A percentile compares a stretch with the other conserved stretches of the same genome.
These are phyloP conservation scores for Serilophus lunatus DNA, from an alignment of 2,113 vertebrate species.

Conservation along the genomic window DNA sequence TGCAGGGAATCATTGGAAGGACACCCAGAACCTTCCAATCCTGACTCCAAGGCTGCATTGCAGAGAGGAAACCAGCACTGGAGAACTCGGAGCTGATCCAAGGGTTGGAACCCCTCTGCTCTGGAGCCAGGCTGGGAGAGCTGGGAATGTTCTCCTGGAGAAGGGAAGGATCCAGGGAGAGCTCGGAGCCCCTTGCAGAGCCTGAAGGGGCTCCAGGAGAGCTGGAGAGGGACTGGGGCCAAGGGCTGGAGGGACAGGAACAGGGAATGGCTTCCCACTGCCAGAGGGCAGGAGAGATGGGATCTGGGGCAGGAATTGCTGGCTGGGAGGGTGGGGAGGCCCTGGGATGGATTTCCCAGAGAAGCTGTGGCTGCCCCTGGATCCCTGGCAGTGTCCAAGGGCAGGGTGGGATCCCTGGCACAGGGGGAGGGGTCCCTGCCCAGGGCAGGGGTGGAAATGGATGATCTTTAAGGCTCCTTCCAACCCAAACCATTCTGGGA, in stretches of 20 bases:
- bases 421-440: not conserved
- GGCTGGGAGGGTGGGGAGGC: not conserved
- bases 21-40: not conserved
- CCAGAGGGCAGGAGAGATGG: not conserved
- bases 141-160: not conserved
- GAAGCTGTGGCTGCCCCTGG: not conserved
- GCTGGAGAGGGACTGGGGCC: not conserved
- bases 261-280: not conserved
- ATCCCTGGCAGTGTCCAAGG: not conserved
- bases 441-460: not conserved
- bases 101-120: not conserved
- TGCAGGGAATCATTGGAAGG: not conserved
- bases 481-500: not conserved
- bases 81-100: not conserved
- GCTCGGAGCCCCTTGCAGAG: not conserved
- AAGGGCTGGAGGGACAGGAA: not conserved
- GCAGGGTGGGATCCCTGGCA: not conserved
- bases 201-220: not conserved
- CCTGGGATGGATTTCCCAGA: not conserved
- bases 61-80: not conserved
- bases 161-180: not conserved
- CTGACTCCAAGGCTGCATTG: not conserved
- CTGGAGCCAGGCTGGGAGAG: not conserved
- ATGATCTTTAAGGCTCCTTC: not conserved
- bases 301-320: not conserved